Base-by-base conservation (phyloP, 2,797 vertebrate genomes). In the Chaenodraco wilsoni region DNA sequence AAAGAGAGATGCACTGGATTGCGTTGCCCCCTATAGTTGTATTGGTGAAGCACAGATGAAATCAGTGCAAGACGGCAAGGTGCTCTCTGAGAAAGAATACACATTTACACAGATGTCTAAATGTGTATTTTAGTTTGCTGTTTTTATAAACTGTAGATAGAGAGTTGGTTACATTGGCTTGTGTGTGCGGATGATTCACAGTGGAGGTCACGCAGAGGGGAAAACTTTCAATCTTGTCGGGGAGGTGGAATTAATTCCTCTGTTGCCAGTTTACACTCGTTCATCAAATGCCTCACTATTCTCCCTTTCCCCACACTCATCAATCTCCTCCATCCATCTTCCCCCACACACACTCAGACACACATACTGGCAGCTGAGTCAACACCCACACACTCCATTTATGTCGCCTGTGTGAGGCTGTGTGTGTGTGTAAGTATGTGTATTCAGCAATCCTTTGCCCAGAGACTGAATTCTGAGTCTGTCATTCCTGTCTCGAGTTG, bases 281-380 rank as follows among this genome's bases (percentile, higher is more conserved):
- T 93, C 92, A 94, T 94, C 93, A 95, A 90, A 91, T 90, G 90
- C 87, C 89, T 93, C 86, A 91, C 92, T 85, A 85, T 93, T 92
- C 88, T 89, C 87, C 78, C 78, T 74, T 81, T 90, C 88, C 90
- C 75, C 40, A 49, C 60, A 19, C 88, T 93, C 93, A 94, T 94
- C 90, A 92, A 91, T 93, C 90, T 90, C 84, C 84, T 69, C 72
- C 85, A 88, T 92, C 91, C 85, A 85, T 83, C 88, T 74, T 67
- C 75, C 72, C 79, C 82, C 76, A 7, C 23, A 61, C 44, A 46
- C 59, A 62, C 60, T 48, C 59, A 61, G 21, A 61, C 69, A 69
- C 81, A 82, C 85, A 83, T 82, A 80, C 84, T 80, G 64, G 65
- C 94, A 95, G 94, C 94, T 94, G 93, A 94, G 94, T 94, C 92